These are phyloP conservation scores for Pimephales promelas DNA, from an alignment of 2,113 vertebrate species.

Conservation along the genomic window DNA sequence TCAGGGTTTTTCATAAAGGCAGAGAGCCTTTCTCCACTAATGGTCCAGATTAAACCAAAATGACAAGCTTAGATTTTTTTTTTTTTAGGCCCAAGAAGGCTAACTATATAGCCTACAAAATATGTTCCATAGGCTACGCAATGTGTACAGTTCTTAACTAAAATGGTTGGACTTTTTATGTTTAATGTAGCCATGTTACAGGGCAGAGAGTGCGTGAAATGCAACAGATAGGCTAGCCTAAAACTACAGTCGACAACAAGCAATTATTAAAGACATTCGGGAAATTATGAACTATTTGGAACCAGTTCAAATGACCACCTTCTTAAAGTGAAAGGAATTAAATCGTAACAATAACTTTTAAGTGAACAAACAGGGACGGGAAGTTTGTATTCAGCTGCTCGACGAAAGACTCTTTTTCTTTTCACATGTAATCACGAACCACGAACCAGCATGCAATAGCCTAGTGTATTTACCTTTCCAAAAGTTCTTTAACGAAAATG, in stretches of 20 bases:
- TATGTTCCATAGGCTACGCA: neutral
- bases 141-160: neutral
- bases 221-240: neutral
- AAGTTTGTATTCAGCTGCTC: neutral
- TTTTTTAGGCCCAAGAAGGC: neutral
- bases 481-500: neutral
- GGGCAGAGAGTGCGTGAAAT: neutral
- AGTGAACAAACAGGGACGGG: neutral
- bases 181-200: neutral
- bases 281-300: neutral
- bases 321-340: neutral
- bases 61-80: neutral
- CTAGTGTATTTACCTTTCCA: neutral
- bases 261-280: neutral
- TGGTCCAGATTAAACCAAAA: neutral
- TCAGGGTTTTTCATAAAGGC: no score
- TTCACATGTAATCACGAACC: neutral
- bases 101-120: neutral
- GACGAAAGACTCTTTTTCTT: neutral
- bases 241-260: neutral
- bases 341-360: neutral
- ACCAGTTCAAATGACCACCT: neutral
- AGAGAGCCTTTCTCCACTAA: neutral
- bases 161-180: no score
- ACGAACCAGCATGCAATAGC: neutral